These are phyloP conservation scores for Cantharis nigra DNA, from an alignment of 2,888 invertebrate species.

Conservation along the genomic window DNA sequence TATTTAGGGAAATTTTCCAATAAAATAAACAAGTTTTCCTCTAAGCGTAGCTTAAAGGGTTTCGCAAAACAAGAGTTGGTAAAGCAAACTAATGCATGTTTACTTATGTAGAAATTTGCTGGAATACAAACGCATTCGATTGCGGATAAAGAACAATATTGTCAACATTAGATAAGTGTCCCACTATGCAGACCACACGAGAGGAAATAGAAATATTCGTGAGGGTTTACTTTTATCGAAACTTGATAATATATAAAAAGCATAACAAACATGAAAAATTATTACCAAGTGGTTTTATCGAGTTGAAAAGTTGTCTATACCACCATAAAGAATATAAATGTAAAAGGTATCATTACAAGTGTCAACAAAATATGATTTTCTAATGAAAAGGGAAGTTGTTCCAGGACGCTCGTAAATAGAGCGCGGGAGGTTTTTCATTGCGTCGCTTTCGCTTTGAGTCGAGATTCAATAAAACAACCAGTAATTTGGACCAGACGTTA, in stretches of 20 bases:
- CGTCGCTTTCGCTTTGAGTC: slow-evolving; percentile 1
- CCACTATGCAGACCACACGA: not conserved
- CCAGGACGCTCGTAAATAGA: not conserved
- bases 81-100: not conserved
- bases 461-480: slow-evolving; percentile 15
- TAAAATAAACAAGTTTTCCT: not conserved
- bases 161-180: not conserved
- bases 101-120: not conserved
- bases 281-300: not conserved
- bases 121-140: not conserved
- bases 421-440: not conserved
- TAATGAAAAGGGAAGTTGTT: not conserved
- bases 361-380: not conserved
- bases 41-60: not conserved
- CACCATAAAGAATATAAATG: not conserved
- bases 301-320: not conserved
- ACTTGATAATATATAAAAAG: not conserved
- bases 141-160: not conserved
- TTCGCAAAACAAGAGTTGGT: not conserved
- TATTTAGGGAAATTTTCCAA: not conserved
- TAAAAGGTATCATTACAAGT: not conserved
- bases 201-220: not conserved
- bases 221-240: not conserved
- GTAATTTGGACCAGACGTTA: slow-evolving; percentile 11
- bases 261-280: not conserved